These are phyloP conservation scores for Sycophila texana DNA, from an alignment of 2,888 invertebrate species.

Conservation along the genomic window DNA sequence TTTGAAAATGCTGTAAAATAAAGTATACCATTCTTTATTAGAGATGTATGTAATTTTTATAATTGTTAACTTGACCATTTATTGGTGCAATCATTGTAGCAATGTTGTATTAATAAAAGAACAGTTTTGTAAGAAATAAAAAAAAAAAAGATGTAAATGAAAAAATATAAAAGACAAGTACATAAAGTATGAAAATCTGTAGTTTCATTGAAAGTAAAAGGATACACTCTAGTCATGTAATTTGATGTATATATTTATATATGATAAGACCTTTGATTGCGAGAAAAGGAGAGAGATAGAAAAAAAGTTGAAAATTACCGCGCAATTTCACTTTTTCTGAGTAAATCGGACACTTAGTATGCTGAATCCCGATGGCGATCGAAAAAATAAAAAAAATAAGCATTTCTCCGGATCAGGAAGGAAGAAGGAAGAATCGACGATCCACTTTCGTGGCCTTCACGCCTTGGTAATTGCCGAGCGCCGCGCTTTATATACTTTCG, in stretches of 20 bases:
- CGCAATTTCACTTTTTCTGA: conserved; percentile 45
- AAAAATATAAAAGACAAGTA: conserved; percentile 28
- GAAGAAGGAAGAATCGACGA: conserved; percentile 58
- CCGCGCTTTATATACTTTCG: conserved; percentile 42
- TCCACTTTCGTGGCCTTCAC: conserved; percentile 71
- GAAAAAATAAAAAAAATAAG: conserved; percentile 32
- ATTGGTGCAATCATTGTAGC: conserved; percentile 18
- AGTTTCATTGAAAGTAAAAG: neutral
- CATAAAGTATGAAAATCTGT: conserved; percentile 35
- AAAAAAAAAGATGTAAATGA: conserved; percentile 19
- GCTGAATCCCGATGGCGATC: neutral
- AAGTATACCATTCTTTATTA: neutral
- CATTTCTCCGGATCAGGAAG: conserved; percentile 71
- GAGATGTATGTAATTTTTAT: neutral
- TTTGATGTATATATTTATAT: too few relatives aligned
- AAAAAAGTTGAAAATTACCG: conserved; percentile 28
- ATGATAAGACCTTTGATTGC: too few relatives aligned
- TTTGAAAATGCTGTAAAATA: too few relatives aligned
- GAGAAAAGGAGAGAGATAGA: neutral
- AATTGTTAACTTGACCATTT: neutral
- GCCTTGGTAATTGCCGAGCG: conserved; percentile 52
- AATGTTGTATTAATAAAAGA: conserved; percentile 17
- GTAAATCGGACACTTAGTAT: neutral
- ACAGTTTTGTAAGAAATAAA: neutral
- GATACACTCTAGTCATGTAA: too few relatives aligned